Evolutionary conservation across 2,888 invertebrate genomes (phyloP).

Genomic region (Coecobrya sp.): DNA sequence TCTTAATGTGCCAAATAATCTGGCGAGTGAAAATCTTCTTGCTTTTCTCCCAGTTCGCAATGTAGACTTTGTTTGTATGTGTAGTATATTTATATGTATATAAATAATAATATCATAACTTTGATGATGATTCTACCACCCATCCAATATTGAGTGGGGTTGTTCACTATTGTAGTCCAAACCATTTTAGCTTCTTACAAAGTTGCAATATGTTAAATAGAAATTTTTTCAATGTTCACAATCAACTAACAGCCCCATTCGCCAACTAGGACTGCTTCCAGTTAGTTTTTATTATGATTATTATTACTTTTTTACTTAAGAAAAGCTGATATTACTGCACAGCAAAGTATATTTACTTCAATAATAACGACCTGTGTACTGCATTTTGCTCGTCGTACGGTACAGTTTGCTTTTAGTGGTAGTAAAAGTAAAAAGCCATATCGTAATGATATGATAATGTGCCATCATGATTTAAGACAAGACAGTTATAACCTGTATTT

Average conservation of each 20-base stretch:
- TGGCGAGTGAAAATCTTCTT: conserved; percentile 77
- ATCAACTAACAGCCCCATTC: background rate
- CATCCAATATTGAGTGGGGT: background rate
- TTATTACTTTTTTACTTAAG: conserved; percentile 54
- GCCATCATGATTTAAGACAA: conserved; percentile 79
- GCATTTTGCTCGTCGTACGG: background rate
- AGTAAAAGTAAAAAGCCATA: conserved; percentile 64
- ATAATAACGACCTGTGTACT: background rate
- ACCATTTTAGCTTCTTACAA: too few species aligned
- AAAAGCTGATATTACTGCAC: conserved; percentile 4
- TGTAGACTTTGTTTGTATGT: background rate
- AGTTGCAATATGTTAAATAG: too few species aligned
- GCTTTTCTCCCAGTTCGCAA: background rate
- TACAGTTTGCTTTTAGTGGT: conserved; percentile 1
- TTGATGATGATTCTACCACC: background rate
- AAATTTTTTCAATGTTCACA: too few species aligned
- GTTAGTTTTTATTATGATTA: conserved; percentile 79
- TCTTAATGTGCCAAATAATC: conserved; percentile 80
- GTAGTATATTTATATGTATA: background rate
- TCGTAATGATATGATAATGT: conserved; percentile 81
- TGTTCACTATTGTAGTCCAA: background rate
- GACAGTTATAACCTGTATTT: conserved; percentile 78
- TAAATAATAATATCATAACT: conserved; percentile 4
- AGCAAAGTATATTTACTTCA: conserved; percentile 28
- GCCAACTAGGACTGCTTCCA: background rate